A percentile compares a stretch with the other conserved stretches of the same genome.
Conservation (phyloP, 1,140 invertebrate genomes). For the Littorina saxatilis region DNA sequence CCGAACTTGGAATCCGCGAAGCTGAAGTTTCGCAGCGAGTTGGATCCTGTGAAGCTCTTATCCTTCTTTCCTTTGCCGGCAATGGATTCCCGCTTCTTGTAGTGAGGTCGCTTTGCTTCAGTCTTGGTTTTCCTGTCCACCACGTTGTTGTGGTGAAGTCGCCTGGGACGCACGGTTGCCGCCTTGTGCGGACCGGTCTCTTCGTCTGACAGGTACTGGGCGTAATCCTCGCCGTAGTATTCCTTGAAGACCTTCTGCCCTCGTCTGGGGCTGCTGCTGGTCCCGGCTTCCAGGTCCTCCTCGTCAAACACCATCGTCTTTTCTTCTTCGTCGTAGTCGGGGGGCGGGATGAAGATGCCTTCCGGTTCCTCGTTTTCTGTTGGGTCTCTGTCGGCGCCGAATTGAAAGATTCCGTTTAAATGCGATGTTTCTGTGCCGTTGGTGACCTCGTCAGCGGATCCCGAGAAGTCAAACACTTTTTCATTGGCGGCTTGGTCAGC, state of each 20-base stretch:
- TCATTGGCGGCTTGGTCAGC: neutral
- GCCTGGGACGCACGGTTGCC: neutral
- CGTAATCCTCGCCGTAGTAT: conserved; percentile 47
- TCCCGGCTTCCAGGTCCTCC: conserved; percentile 26
- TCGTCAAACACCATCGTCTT: conserved; percentile 40
- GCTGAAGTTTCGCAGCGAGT: conserved; percentile 44
- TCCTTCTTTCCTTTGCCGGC: conserved; percentile 8
- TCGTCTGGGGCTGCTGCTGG: neutral
- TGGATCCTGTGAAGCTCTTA: neutral
- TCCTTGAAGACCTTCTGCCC: conserved; percentile 32
- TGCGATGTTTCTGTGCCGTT: neutral
- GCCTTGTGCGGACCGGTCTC: conserved; percentile 8
- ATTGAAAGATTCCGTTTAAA: no score
- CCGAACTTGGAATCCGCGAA: conserved; percentile 52
- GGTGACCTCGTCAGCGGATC: neutral
- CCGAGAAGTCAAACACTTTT: no score
- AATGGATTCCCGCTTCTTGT: conserved; percentile 20
- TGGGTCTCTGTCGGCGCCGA: no score
- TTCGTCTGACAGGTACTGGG: conserved; percentile 44
- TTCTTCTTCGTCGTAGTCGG: conserved; percentile 53
- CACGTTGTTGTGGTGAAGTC: neutral
- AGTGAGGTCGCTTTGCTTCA: conserved; percentile 13
- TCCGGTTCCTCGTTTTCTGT: neutral
- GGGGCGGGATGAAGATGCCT: conserved; percentile 41
- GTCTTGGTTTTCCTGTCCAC: conserved; percentile 18